Percentiles rank a stretch among this genome's conserved stretches.
These are phyloP conservation scores for Andinoacara biseriatus DNA, from an alignment of 2,113 vertebrate genomes.

Conservation along the genomic window DNA sequence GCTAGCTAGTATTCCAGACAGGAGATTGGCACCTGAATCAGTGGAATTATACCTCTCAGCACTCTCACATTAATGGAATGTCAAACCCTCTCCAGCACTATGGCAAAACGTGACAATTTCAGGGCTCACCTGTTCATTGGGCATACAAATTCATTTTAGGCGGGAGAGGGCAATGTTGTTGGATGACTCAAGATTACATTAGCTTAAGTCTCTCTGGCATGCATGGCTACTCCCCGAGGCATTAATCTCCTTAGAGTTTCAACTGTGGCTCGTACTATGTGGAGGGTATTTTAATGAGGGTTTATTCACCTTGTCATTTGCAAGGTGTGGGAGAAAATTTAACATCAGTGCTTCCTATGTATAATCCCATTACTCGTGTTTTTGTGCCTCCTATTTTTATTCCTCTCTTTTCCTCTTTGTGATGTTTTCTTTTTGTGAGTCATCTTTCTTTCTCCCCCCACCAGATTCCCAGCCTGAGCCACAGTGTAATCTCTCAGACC, in stretches of 20 bases:
- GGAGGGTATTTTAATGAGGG: slow-evolving; percentile 65
- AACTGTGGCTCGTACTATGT: slow-evolving; percentile 52
- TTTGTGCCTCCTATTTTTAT: slow-evolving; percentile 14
- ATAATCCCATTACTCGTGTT: slow-evolving; percentile 49
- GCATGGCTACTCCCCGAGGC: slow-evolving; percentile 63
- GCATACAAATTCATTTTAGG: slow-evolving; percentile 67
- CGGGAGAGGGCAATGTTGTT: slow-evolving; percentile 53
- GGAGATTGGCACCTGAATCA: slow-evolving; percentile 69
- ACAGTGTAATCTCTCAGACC: slow-evolving; percentile 98
- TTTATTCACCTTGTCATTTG: slow-evolving; percentile 61
- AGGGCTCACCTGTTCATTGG: slow-evolving; percentile 63
- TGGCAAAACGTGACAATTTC: slow-evolving; percentile 61
- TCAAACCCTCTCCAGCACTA: slow-evolving; percentile 61
- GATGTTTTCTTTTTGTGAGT: neutral
- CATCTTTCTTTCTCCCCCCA: neutral
- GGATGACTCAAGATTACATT: slow-evolving; percentile 69
- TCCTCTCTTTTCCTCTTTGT: slow-evolving; percentile 1
- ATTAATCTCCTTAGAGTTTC: slow-evolving; percentile 66
- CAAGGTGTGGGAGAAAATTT: slow-evolving; percentile 34
- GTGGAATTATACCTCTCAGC: slow-evolving; percentile 70
- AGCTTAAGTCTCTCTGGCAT: slow-evolving; percentile 62
- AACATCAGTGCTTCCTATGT: slow-evolving; percentile 28
- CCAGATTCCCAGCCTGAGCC: slow-evolving; percentile 97
- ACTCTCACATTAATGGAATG: slow-evolving; percentile 66
- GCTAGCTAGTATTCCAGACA: slow-evolving; percentile 51